These are phyloP conservation scores for Colius striatus DNA, from an alignment of 2,113 vertebrate genomes.

Conservation along the genomic window DNA sequence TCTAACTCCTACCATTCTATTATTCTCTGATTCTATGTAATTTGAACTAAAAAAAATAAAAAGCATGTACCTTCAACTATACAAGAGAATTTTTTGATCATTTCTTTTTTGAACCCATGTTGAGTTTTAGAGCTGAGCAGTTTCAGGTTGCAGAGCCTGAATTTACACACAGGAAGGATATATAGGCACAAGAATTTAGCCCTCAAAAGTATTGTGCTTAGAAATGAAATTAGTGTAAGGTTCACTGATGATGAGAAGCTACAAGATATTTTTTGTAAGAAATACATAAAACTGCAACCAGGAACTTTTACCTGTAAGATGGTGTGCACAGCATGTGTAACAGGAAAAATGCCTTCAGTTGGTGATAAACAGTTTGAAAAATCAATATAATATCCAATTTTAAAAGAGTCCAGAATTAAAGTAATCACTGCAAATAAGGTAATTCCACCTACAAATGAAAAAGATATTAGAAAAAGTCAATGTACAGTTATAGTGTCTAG, in stretches of 20 bases:
- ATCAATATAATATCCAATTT: constrained; percentile 92
- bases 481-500: not conserved
- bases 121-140: not conserved
- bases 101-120: not conserved
- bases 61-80: not conserved
- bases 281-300: not conserved
- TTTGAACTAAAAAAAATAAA: not conserved
- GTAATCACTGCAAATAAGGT: constrained; percentile 91
- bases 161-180: not conserved
- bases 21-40: not conserved
- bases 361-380: constrained; percentile 88
- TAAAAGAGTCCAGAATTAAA: constrained; percentile 91
- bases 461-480: not conserved
- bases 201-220: not conserved
- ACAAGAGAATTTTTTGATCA: not conserved
- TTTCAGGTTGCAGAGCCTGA: not conserved
- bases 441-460: constrained; percentile 83
- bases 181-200: not conserved
- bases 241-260: not conserved
- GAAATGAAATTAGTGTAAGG: not conserved
- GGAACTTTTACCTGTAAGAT: constrained; percentile 86
- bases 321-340: constrained; percentile 88
- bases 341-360: constrained; percentile 89
- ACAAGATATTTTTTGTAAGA: not conserved
- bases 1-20: no score